phyloP scores from a whole-genome alignment of 1,140 invertebrate species.

The Propsilocerus akamusi region DNA sequence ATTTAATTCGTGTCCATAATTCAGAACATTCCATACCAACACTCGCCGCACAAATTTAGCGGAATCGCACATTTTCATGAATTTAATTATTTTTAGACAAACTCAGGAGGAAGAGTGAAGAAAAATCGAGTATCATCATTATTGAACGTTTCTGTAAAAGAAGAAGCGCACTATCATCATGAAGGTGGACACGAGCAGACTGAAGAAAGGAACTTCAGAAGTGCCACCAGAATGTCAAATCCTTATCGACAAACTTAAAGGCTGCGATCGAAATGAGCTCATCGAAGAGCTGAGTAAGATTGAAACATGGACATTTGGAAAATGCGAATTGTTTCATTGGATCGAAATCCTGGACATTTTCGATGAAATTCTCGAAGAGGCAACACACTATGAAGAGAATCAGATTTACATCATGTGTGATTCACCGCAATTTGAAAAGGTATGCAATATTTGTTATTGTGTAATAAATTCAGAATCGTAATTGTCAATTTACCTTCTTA shows the following conservation, averaged over 20 bases:
- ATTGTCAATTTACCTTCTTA: conserved; percentile 9
- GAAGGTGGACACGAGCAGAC: conserved; percentile 72
- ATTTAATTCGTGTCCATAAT: too few species aligned
- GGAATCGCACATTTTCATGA: too few species aligned
- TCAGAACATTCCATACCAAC: too few species aligned
- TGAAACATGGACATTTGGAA: conserved; percentile 75
- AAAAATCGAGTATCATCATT: too few species aligned
- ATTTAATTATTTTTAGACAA: too few species aligned
- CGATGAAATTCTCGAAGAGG: conserved; percentile 62
- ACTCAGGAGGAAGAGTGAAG: too few species aligned
- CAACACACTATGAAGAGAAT: conserved; percentile 27
- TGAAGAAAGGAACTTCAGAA: conserved; percentile 78
- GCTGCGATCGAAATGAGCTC: conserved; percentile 49
- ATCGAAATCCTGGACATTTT: conserved; percentile 71
- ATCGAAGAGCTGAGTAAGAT: conserved; percentile 53
- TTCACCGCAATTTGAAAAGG: conserved; percentile 14
- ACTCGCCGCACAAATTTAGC: too few species aligned
- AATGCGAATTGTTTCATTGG: conserved; percentile 85
- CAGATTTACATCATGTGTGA: conserved; percentile 42
- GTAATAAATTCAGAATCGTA: conserved; percentile 4
- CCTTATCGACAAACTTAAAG: conserved; percentile 58
- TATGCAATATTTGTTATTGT: conserved; percentile 4
- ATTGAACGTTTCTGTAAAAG: too few species aligned
- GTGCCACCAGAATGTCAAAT: conserved; percentile 68
- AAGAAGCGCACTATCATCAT: conserved; percentile 27